Conservation (phyloP, 2,888 invertebrate species). For the Alviniconcha strummeri region DNA sequence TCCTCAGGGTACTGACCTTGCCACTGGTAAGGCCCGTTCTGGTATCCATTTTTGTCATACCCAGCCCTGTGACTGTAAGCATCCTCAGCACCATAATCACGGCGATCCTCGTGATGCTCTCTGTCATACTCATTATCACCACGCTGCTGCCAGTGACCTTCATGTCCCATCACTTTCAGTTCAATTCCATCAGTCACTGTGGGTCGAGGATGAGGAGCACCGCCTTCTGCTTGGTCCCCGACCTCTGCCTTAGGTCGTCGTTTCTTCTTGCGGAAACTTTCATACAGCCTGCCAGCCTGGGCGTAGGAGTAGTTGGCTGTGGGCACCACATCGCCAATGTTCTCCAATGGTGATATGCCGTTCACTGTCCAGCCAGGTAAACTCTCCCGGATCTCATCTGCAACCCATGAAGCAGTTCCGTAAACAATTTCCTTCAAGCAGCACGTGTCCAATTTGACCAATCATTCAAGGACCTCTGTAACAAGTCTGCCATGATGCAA, state of each 20-base stretch:
- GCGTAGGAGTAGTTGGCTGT: slow-evolving; percentile 44
- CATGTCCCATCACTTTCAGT: slow-evolving; percentile 35
- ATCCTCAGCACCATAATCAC: not conserved
- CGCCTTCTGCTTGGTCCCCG: not conserved
- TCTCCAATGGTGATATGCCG: slow-evolving; percentile 41
- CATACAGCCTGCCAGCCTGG: slow-evolving; percentile 46
- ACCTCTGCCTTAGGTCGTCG: slow-evolving; percentile 10
- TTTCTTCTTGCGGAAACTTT: slow-evolving; percentile 44
- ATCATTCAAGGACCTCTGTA: no score
- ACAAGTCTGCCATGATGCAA: no score
- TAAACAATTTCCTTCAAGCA: no score
- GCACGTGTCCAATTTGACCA: no score
- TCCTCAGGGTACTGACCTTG: not conserved
- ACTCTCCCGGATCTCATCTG: slow-evolving; percentile 45
- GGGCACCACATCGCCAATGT: slow-evolving; percentile 42
- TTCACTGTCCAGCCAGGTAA: slow-evolving; percentile 47
- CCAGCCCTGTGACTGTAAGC: not conserved
- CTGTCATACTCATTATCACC: not conserved
- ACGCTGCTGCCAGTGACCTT: slow-evolving; percentile 1
- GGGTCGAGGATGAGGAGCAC: not conserved
- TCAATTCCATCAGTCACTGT: slow-evolving; percentile 28
- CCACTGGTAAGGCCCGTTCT: not conserved
- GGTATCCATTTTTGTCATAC: not conserved
- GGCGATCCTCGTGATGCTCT: not conserved
- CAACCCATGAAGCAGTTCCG: not conserved